Percentiles rank a stretch among this genome's conserved stretches.
phyloP scores from a whole-genome alignment of 2,797 vertebrate genomes.

The Poeciliopsis infans region DNA sequence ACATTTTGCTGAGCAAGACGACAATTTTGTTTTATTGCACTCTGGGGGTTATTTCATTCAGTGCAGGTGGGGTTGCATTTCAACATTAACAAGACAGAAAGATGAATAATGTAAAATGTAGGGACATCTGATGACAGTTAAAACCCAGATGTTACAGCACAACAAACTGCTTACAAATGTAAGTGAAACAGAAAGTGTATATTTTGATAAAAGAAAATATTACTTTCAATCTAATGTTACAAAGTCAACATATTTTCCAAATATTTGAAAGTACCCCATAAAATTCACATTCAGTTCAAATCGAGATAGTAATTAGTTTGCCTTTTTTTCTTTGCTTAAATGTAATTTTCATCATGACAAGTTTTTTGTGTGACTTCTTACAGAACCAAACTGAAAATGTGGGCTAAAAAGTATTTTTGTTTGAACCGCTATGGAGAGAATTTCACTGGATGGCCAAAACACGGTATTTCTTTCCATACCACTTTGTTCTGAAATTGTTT shows the following conservation, averaged over 20 bases:
- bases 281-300: not conserved
- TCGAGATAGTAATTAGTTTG: not conserved
- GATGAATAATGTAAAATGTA: not conserved
- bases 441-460: too few relatives aligned
- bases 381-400: not conserved
- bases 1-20: not conserved
- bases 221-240: not conserved
- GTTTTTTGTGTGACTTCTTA: not conserved
- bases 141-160: not conserved
- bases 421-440: not conserved
- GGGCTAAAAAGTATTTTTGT: not conserved
- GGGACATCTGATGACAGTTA: not conserved
- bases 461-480: too few relatives aligned
- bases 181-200: not conserved
- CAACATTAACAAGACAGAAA: not conserved
- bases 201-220: not conserved
- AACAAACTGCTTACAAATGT: not conserved
- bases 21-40: not conserved
- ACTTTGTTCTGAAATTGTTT: too few relatives aligned
- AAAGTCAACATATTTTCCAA: not conserved
- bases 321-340: not conserved
- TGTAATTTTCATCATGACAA: not conserved
- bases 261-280: not conserved
- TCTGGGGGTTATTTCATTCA: not conserved
- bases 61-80: not conserved